Percentiles rank a stretch among this genome's conserved stretches.
phyloP scores from a whole-genome alignment of 2,888 invertebrate genomes.

The Metopia argyrocephala region DNA sequence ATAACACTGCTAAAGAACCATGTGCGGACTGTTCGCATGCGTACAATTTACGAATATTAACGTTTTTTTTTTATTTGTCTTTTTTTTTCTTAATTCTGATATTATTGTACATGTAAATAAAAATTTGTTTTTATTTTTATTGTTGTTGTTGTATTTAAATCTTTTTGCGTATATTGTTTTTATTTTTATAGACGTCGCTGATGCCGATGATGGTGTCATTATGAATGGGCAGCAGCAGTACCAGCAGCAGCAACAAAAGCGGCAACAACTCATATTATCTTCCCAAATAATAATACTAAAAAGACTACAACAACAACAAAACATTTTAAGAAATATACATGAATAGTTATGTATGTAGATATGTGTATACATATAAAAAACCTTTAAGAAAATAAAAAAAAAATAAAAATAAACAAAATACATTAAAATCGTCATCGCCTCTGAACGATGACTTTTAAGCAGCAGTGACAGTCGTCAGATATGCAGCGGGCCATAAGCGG shows the following conservation, averaged over 20 bases:
- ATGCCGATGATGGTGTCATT: constrained; percentile 17
- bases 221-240: neutral
- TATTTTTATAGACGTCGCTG: neutral
- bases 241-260: constrained; percentile 1
- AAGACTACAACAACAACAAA: constrained; percentile 13
- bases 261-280: constrained; percentile 42
- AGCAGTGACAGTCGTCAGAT: constrained; percentile 59
- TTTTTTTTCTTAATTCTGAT: too few species aligned
- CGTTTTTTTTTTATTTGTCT: constrained; percentile 29
- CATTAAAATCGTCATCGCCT: constrained; percentile 61
- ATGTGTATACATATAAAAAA: constrained; percentile 30
- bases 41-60: constrained; percentile 57
- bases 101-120: constrained; percentile 14
- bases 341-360: too few species aligned
- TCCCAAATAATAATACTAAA: constrained; percentile 31
- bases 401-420: constrained; percentile 57
- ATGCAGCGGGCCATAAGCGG: constrained; percentile 62
- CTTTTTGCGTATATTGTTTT: constrained; percentile 4
- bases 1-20: constrained; percentile 44
- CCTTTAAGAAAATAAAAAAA: constrained; percentile 33
- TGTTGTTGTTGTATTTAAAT: neutral
- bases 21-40: constrained; percentile 40
- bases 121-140: constrained; percentile 6
- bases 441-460: constrained; percentile 63
- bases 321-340: constrained; percentile 2